These are phyloP conservation scores for Ficedula albicollis DNA, from an alignment of 2,797 vertebrate genomes.

Conservation along the genomic window DNA sequence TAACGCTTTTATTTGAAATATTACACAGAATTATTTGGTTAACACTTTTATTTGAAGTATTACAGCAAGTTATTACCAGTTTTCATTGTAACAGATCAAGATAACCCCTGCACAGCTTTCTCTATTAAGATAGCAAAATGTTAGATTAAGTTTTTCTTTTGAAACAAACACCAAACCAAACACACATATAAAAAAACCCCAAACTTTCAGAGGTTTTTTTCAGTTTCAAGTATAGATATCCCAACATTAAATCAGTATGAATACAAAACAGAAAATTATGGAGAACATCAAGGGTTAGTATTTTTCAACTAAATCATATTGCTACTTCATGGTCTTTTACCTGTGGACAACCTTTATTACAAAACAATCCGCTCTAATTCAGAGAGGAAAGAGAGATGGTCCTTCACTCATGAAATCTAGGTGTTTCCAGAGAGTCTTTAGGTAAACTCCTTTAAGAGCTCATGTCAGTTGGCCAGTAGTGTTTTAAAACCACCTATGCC, in stretches of 20 bases:
- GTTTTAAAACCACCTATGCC: neutral
- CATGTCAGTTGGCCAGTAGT: neutral
- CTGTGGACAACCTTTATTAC: neutral
- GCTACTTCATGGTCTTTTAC: neutral
- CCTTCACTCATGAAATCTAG: neutral
- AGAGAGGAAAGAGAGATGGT: neutral
- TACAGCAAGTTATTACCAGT: neutral
- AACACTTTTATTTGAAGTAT: neutral
- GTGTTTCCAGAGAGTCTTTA: neutral
- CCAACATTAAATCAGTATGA: constrained; percentile 16
- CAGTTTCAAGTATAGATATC: neutral
- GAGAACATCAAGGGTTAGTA: neutral
- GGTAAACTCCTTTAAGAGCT: neutral
- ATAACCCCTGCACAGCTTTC: neutral
- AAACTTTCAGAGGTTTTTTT: neutral
- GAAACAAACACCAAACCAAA: neutral
- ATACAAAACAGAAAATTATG: neutral
- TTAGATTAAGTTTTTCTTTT: neutral
- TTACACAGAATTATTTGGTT: neutral
- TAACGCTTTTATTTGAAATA: neutral
- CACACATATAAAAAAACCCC: fast-evolving
- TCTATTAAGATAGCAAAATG: neutral
- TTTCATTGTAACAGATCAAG: neutral
- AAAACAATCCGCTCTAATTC: neutral
- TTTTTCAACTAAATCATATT: neutral